Evolutionary conservation across 2,797 vertebrate genomes (phyloP).

Genomic region (Pelobates cultripes): DNA sequence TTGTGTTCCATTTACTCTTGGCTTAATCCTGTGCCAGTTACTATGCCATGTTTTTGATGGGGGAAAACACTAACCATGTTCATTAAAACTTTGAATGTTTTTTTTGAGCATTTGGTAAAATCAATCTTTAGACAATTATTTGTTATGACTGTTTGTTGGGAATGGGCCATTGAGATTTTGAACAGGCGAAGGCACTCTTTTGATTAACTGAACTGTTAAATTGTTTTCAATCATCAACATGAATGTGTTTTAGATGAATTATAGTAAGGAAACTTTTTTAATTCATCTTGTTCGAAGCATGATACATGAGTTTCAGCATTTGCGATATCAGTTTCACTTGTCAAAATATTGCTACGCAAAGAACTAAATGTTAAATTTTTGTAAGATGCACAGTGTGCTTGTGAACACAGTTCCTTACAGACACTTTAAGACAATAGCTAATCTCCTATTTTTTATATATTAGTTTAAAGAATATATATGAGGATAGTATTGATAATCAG

Average conservation of each 20-base stretch:
- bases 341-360: background rate
- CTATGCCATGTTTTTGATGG: background rate
- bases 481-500: too few relatives aligned
- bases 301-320: slow-evolving; percentile 7
- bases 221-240: background rate
- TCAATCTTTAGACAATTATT: background rate
- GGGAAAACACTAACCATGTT: slow-evolving; percentile 3
- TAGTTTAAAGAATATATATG: too few relatives aligned
- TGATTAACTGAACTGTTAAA: slow-evolving; percentile 2
- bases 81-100: background rate
- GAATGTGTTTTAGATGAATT: background rate
- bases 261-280: background rate
- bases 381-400: background rate
- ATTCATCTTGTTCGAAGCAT: slow-evolving; percentile 1
- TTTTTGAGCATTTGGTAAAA: slow-evolving; percentile 13
- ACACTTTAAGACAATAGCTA: too few relatives aligned
- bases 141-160: slow-evolving; percentile 8
- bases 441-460: too few relatives aligned
- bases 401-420: background rate
- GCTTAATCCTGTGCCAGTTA: background rate
- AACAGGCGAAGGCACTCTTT: slow-evolving; percentile 1
- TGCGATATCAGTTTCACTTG: background rate
- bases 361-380: background rate
- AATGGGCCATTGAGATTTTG: slow-evolving; percentile 9
- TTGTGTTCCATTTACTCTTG: background rate